Conservation (phyloP, 2,797 vertebrate species). For the Cheirogaleus major region DNA sequence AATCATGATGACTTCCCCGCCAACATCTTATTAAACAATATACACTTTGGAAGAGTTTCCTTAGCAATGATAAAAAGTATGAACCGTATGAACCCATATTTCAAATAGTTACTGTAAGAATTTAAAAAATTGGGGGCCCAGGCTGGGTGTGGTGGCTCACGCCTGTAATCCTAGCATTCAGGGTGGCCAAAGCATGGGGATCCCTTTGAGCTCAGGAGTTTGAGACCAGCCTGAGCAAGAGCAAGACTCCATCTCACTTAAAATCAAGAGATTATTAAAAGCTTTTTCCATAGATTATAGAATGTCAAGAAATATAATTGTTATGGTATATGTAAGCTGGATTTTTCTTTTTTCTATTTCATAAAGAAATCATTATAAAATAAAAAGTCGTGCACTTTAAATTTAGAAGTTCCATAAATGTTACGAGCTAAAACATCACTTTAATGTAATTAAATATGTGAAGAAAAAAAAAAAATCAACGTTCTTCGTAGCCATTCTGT, state of each 20-base stretch:
- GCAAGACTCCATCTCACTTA: background rate
- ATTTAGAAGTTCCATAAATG: background rate
- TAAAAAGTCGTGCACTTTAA: background rate
- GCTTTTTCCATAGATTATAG: background rate
- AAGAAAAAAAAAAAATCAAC: background rate
- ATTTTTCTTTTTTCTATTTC: background rate
- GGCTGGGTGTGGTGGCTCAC: too few species aligned
- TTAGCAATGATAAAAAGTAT: slow-evolving; percentile 3
- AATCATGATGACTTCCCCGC: background rate
- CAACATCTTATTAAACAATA: background rate
- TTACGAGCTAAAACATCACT: background rate
- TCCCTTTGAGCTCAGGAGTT: too few species aligned
- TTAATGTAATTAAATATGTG: background rate
- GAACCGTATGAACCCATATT: background rate
- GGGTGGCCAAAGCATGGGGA: too few species aligned
- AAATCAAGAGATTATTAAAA: background rate
- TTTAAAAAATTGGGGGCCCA: background rate
- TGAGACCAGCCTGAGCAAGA: too few species aligned
- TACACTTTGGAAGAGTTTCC: background rate
- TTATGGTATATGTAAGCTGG: background rate
- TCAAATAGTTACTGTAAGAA: slow-evolving; percentile 14
- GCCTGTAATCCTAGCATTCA: too few species aligned
- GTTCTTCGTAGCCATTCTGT: background rate
- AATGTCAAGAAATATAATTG: background rate
- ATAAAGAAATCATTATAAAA: background rate